Percentiles rank a stretch among this genome's conserved stretches.
Conservation (phyloP, 2,888 invertebrate genomes). For the Acanthopleura granulata region DNA sequence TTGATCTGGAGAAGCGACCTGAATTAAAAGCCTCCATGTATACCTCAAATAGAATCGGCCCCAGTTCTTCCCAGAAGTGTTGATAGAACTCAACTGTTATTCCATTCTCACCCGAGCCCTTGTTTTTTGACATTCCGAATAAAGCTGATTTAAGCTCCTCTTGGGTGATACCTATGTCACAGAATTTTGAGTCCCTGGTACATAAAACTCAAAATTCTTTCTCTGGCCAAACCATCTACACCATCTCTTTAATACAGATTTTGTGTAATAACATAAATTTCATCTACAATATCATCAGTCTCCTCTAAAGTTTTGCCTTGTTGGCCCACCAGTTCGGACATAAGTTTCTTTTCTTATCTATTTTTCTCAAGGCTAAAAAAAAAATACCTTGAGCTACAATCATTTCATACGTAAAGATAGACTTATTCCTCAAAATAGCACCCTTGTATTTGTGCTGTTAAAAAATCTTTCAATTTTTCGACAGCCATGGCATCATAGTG, state of each 20-base stretch:
- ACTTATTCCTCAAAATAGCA: not conserved
- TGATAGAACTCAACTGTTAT: constrained; percentile 10
- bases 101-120: not conserved
- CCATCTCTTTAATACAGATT: not conserved
- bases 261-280: not conserved
- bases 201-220: not conserved
- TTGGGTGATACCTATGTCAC: not conserved
- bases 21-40: not conserved
- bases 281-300: not conserved
- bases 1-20: not conserved
- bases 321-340: not conserved
- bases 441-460: not conserved
- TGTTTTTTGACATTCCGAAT: not conserved
- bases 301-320: not conserved
- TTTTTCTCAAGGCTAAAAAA: not conserved
- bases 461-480: not conserved
- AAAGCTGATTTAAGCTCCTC: not conserved
- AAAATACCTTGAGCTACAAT: constrained; percentile 2
- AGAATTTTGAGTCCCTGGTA: not conserved
- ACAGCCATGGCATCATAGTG: not conserved
- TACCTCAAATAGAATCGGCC: not conserved
- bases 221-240: not conserved
- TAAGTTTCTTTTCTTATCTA: not conserved
- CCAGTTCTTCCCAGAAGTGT: not conserved
- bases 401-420: not conserved